Evolutionary conservation across 2,797 vertebrate genomes (phyloP), one percentile per base, ranked within the genome.

Genomic region (Micromesistius poutassou): DNA sequence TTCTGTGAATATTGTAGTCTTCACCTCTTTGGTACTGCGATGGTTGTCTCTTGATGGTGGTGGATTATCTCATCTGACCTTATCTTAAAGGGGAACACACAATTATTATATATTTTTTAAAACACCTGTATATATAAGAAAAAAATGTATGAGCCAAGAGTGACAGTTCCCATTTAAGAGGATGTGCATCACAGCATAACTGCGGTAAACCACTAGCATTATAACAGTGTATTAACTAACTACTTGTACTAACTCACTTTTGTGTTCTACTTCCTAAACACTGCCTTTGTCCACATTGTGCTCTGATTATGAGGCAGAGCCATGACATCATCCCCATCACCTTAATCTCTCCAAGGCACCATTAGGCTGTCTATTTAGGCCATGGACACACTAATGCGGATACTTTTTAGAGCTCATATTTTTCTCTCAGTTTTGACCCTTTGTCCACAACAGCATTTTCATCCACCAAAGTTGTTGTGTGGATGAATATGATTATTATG

Each of bases 271-370:
- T 25, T 68, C 62, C 25, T 28, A 68, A 66, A 68, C n/a, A 28
- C n/a, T 68, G 62, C 25, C n/a, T 28, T 28, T 68, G 62, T 68
- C 22, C 55, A 78, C 77, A 31, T n/a, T 42, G 10, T 77, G 31
- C 3, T 31, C 12, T 72, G 35, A 78, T 71, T 35, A 35, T 50
- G 62, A 68, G 62, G n/a, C 62, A 19, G 55, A 25, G 8, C n/a
- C 22, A 25, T 25, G 78, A 30, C 30, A 79, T 74, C 28, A 22
- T 74, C 73, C 68, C 33, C 30, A 66, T 30, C 62, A 68, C 62
- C 62, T 28, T 28, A 28, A 68, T 68, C 62, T 68, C 62, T 28
- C 62, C 62, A 12, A 28, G 62, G 62, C 2, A 28, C 25, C 62
- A 28, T 68, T 68, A 68, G 62, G n/a, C 62, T n/a, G 62, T 66